Base-by-base conservation (phyloP, 2,888 invertebrate species). In the Limnephilus auricula region DNA sequence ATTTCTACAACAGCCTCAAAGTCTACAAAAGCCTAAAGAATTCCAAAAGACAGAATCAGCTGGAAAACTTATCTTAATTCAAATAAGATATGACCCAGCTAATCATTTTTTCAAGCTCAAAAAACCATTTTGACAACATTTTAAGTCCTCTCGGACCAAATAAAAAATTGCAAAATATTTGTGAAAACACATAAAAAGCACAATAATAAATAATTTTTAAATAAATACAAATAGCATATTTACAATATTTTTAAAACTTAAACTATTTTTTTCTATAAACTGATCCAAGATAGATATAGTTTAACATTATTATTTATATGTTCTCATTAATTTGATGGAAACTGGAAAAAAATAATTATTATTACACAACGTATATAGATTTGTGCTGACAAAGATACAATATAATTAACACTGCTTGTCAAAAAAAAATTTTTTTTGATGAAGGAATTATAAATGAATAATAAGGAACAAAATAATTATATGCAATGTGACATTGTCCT, bases 111-210 rank as follows among this genome's bases (percentile, higher is more conserved):
- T 50, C 45, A 82, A 92, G 91, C 92, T 91, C 90, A 90, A 90
- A 87, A 90, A 92, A 93, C 30, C 79, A 93, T 91, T 93, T 93
- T 92, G 92, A 88, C 92, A 91, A 90, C 93, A 93, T 92, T 93
- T 92, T 93, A 93, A 93, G 82, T 89, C 89, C 85, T 84, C 34
- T 40, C 79, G 82, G 50, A 78, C 32, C 18, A 92, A 92, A 92
- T 92, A 89, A 93, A 93, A 45, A 93, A 93, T 92, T 92, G 93
- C 92, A 92, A 92, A 93, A 93, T 92, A 91, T 37, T 89, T 92
- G 87, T 92, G 90, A 89, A 90, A 89, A 86, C 82, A 78, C 78
- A 88, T 34, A 82, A 87, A 79, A 91, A 92, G 91, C 91, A 88
- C 87, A 88, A 90, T 79, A 90, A 88, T 90, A 90, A 90, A 90